Evolutionary conservation across 2,888 invertebrate genomes (phyloP).

Genomic region (Heliconius hortense): DNA sequence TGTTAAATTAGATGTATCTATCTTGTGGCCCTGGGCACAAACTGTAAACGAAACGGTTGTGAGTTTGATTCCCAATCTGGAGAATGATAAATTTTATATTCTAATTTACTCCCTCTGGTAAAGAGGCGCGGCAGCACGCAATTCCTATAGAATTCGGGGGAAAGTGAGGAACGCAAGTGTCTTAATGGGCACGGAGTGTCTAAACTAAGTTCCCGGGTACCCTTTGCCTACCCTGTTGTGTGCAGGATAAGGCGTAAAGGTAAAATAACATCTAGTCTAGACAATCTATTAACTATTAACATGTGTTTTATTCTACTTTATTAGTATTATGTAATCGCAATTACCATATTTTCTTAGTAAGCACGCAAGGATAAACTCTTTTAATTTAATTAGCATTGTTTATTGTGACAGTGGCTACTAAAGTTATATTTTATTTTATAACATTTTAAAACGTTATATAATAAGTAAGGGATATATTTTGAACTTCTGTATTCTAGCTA

Average conservation of each 20-base stretch:
- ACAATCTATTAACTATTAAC: conserved; percentile 38
- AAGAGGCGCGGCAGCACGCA: no score
- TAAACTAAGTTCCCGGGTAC: no score
- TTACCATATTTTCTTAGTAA: conserved; percentile 8
- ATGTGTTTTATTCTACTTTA: neutral
- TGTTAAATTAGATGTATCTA: conserved; percentile 57
- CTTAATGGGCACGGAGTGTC: no score
- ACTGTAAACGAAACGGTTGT: no score
- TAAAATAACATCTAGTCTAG: conserved; percentile 34
- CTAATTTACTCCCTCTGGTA: no score
- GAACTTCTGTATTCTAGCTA: no score
- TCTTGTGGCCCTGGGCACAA: neutral
- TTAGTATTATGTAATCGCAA: conserved; percentile 2
- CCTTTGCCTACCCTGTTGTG: no score
- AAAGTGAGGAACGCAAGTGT: no score
- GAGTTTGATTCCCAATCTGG: no score
- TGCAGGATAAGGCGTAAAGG: conserved; percentile 30
- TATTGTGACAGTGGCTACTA: neutral
- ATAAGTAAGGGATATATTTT: neutral
- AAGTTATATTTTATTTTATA: neutral
- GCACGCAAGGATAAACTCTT: conserved; percentile 7
- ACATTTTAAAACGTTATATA: neutral
- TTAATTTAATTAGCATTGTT: conserved; percentile 1
- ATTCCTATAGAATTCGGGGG: no score
- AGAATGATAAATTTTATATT: no score